These are phyloP conservation scores for Esox niger DNA, from an alignment of 2,113 vertebrate genomes.

Conservation along the genomic window DNA sequence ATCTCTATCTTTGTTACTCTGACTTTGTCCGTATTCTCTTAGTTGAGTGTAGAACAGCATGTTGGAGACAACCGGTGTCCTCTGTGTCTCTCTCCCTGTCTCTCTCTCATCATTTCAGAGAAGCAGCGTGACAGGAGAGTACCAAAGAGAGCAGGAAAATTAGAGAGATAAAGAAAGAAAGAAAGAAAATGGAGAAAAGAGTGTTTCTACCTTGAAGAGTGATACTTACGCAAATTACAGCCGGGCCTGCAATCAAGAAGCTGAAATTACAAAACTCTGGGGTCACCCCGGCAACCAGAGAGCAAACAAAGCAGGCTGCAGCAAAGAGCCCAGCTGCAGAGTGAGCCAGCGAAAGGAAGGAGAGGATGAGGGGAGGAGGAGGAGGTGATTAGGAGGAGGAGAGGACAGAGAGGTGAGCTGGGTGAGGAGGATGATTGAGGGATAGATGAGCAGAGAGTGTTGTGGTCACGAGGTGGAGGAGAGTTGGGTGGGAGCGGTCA, in stretches of 20 bases:
- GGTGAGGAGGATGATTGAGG: conserved; percentile 8
- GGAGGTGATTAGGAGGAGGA: background rate
- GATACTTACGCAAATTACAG: conserved; percentile 69
- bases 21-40: conserved; percentile 4
- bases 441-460: background rate
- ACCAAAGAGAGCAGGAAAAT: background rate
- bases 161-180: conserved; percentile 10
- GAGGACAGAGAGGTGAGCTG: background rate
- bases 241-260: conserved; percentile 67
- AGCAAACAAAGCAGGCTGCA: conserved; percentile 47
- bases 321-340: conserved; percentile 22
- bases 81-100: too few relatives aligned
- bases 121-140: conserved; percentile 18
- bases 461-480: background rate
- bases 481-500: background rate
- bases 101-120: conserved; percentile 27
- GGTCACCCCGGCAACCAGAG: conserved; percentile 68
- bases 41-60: conserved; percentile 22
- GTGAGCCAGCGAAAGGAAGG: background rate
- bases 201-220: conserved; percentile 58
- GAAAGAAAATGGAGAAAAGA: conserved; percentile 9
- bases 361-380: conserved; percentile 10
- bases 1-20: too few relatives aligned
- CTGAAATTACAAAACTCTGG: conserved; percentile 62
- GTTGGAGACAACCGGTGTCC: conserved; percentile 33